A percentile compares a stretch with the other conserved stretches of the same genome.
Evolutionary conservation across 2,797 vertebrate species (phyloP).

Genomic region (Ceyx erithaca): DNA sequence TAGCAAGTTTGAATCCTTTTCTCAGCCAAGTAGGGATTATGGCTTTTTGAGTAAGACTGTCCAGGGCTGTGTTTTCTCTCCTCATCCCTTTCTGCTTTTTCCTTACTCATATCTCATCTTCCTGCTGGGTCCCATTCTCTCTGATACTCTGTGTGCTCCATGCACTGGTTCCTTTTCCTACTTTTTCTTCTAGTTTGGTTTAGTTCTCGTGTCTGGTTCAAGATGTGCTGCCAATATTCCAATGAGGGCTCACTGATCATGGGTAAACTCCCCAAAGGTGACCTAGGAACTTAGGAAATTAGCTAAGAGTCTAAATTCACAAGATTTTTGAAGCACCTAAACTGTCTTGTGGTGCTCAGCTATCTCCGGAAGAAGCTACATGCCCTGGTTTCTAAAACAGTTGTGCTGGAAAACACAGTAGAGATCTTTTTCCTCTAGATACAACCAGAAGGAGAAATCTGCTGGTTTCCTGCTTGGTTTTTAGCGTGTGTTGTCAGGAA

Average conservation of each 20-base stretch:
- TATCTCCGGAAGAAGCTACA: neutral
- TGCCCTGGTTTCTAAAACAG: neutral
- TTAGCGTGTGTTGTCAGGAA: neutral
- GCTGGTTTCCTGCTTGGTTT: neutral
- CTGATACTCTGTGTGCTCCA: fast-evolving
- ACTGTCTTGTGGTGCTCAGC: neutral
- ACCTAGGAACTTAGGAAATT: neutral
- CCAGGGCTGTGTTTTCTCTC: neutral
- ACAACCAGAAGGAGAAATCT: neutral
- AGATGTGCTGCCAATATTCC: neutral
- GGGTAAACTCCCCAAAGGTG: neutral
- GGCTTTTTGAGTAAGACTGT: neutral
- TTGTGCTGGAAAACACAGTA: neutral
- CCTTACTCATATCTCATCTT: neutral
- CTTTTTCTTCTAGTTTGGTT: neutral
- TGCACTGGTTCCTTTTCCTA: neutral
- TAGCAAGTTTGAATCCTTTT: neutral
- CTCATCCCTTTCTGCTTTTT: neutral
- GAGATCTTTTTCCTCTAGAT: neutral
- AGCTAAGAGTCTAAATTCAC: neutral
- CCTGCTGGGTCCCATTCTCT: neutral
- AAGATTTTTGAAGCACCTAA: neutral
- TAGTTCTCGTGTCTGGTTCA: neutral
- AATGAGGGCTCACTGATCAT: neutral
- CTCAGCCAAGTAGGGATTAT: neutral